Evolutionary conservation across 2,113 vertebrate genomes (phyloP), one percentile per base, ranked within the genome.

Genomic region (Urocitellus parryii): DNA sequence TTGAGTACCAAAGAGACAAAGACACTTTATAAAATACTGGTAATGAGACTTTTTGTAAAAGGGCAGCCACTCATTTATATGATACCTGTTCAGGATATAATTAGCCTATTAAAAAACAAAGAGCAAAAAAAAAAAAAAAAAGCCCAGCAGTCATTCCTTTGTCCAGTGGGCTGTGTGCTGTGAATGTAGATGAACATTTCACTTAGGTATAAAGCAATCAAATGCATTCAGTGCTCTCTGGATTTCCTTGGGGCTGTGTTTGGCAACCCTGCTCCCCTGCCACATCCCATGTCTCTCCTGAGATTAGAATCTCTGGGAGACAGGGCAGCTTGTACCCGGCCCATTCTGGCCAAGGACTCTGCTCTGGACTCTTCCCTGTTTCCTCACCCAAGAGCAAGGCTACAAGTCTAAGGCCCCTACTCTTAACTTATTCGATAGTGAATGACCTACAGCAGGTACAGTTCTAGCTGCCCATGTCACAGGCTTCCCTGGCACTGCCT

Each of bases 1-100:
- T 25, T 82, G 73, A 48, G 25, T 12, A 93, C 56, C 74, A 51
- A 81, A 91, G 65, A 90, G 56, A 93, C 90, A 90, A 29, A 86
- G 34, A 89, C 39, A 18, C 63, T 76, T 94, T 42, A 34, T 13
- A 85, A 37, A 80, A 67, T 58, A 72, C 29, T 34, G 74, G 22
- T 17, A 22, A 58, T n/a, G 27, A 83, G 48, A 78, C 79, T 82
- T 68, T 73, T 88, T 56, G 13, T 34, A n/a, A 92, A 96, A 95
- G 74, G 53, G 27, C 39, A 39, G 45, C n/a, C 0, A 13, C 42
- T 81, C 32, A 70, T 68, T 80, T 22, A 29, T 56, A 86, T 90
- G 42, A 74, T 74, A 56, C 20, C 37, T 78, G 25, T 48, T 67
- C 37, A 83, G 78, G 70, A 70, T 45, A 53, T 77, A 51, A 93